Evolutionary conservation across 2,113 vertebrate species (phyloP).

Genomic region (Capreolus pygargus): DNA sequence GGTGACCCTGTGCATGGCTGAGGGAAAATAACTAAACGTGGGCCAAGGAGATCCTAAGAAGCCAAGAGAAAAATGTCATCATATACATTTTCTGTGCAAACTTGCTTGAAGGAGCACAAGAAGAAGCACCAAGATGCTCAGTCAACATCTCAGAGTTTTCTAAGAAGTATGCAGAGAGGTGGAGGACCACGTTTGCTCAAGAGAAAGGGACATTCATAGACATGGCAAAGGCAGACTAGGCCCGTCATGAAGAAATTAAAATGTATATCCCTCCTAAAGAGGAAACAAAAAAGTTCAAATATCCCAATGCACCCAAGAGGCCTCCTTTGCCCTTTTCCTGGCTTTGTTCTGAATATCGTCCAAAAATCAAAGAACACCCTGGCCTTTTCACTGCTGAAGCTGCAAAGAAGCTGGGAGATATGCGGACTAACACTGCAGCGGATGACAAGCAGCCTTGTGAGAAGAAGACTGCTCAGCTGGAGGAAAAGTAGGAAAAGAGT

Average conservation of each 20-base stretch:
- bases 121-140: slow-evolving; percentile 95
- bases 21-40: slow-evolving; percentile 86
- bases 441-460: neutral
- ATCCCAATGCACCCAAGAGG: neutral
- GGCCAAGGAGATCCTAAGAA: slow-evolving; percentile 94
- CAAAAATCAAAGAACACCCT: neutral
- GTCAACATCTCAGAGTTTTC: slow-evolving; percentile 96
- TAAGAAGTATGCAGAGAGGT: slow-evolving; percentile 59
- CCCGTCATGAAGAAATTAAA: neutral
- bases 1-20: slow-evolving; percentile 64
- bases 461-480: neutral
- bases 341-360: neutral
- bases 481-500: neutral
- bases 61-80: slow-evolving; percentile 97
- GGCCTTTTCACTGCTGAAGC: neutral
- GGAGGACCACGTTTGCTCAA: neutral
- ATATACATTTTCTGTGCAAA: slow-evolving; percentile 96
- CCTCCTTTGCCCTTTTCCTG: neutral
- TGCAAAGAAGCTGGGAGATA: neutral
- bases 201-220: neutral
- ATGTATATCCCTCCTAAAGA: neutral
- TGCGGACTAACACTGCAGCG: neutral
- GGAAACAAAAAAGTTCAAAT: neutral
- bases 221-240: neutral
- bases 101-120: slow-evolving; percentile 96